Percentiles rank a stretch among this genome's conserved stretches.
Evolutionary conservation across 2,888 invertebrate genomes (phyloP).

Genomic region (Sclerodermus sp.): DNA sequence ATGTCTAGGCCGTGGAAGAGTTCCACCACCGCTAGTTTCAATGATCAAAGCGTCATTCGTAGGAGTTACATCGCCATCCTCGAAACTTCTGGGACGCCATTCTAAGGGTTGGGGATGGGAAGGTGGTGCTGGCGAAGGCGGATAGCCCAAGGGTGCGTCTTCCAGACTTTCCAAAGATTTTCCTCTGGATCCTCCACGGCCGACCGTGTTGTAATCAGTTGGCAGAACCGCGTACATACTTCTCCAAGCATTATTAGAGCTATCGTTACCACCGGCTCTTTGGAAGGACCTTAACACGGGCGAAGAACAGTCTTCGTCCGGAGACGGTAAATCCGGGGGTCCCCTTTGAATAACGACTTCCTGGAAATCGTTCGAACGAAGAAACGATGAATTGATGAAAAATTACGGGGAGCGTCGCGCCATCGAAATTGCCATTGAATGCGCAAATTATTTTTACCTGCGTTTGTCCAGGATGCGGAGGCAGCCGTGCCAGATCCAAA

Average conservation of each 20-base stretch:
- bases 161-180: slow-evolving; percentile 85
- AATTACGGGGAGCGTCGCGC: no score
- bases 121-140: slow-evolving; percentile 50
- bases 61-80: slow-evolving; percentile 88
- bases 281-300: slow-evolving; percentile 54
- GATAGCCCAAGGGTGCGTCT: slow-evolving; percentile 64
- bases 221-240: slow-evolving; percentile 55
- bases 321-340: slow-evolving; percentile 52
- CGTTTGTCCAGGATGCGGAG: slow-evolving; percentile 58
- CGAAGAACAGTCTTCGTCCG: slow-evolving; percentile 55
- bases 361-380: slow-evolving; percentile 19
- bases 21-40: slow-evolving; percentile 70
- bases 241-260: slow-evolving; percentile 45
- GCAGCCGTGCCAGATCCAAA: slow-evolving; percentile 60
- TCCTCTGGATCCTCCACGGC: slow-evolving; percentile 73
- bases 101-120: slow-evolving; percentile 58
- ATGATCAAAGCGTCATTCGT: slow-evolving; percentile 72
- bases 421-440: no score
- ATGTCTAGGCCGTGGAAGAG: slow-evolving; percentile 78
- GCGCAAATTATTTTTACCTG: slow-evolving; percentile 47
- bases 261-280: slow-evolving; percentile 32
- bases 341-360: slow-evolving; percentile 54
- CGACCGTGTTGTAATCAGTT: slow-evolving; percentile 36
- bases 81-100: slow-evolving; percentile 77
- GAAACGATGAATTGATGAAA: no score